These are phyloP conservation scores for Steinernema carpocapsae DNA, from an alignment of 2,888 invertebrate genomes.

Conservation along the genomic window DNA sequence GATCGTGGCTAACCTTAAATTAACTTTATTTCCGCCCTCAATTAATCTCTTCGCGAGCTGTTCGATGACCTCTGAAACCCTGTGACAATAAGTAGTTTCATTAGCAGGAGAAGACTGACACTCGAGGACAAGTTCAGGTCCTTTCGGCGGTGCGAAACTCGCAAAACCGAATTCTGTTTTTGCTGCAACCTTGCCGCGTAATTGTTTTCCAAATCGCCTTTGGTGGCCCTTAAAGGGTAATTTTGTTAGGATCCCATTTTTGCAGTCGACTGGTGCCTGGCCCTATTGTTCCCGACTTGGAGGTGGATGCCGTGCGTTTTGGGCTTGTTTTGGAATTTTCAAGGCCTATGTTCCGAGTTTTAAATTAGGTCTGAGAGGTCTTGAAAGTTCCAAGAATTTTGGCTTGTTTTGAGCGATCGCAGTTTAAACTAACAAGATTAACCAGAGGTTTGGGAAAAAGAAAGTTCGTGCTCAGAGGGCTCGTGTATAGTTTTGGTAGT, in stretches of 20 bases:
- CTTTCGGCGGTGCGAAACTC: no score
- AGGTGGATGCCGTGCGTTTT: no score
- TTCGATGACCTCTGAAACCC: slow-evolving; percentile 1
- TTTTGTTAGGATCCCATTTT: background rate
- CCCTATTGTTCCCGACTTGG: no score
- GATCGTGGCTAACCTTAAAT: background rate
- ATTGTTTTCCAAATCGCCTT: slow-evolving; percentile 15
- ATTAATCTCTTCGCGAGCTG: background rate
- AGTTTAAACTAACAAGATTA: no score
- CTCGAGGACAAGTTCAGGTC: background rate
- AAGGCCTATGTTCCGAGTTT: no score
- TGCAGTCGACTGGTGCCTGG: background rate
- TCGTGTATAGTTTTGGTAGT: no score
- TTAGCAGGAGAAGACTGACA: background rate
- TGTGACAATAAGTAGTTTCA: slow-evolving; percentile 8
- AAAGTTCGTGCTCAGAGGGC: no score
- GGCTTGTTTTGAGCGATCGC: no score
- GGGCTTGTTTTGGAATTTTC: no score
- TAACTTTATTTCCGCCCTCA: slow-evolving; percentile 1
- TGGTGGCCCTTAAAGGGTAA: background rate
- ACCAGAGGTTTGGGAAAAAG: no score
- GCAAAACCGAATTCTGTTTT: background rate
- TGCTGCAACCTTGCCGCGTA: background rate
- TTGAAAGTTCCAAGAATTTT: no score
- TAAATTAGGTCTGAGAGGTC: no score